Conservation (phyloP, 2,888 invertebrate species). For the Arctia plantaginis region DNA sequence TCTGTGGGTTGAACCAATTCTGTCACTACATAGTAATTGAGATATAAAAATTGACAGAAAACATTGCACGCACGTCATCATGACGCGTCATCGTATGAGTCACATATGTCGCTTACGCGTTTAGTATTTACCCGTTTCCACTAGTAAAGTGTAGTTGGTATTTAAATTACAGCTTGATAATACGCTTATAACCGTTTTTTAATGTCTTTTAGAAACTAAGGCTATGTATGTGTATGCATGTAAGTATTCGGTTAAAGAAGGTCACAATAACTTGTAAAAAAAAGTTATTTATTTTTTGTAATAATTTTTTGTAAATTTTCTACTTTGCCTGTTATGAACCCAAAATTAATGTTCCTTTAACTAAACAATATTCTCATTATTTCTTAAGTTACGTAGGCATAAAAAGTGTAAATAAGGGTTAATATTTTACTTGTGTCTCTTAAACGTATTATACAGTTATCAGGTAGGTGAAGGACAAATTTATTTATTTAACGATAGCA, state of each 20-base stretch:
- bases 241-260: background rate
- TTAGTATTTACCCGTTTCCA: slow-evolving; percentile 21
- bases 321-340: background rate
- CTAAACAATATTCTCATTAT: background rate
- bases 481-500: background rate
- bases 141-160: slow-evolving; percentile 11
- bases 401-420: background rate
- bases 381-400: background rate
- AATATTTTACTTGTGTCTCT: background rate
- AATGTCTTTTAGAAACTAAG: background rate
- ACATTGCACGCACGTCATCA: slow-evolving; percentile 18
- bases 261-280: no score
- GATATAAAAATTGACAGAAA: background rate
- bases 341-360: background rate
- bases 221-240: background rate
- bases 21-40: background rate
- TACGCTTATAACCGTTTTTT: background rate
- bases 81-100: slow-evolving; percentile 34
- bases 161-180: background rate
- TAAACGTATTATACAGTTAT: background rate
- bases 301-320: no score
- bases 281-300: background rate
- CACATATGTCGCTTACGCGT: slow-evolving; percentile 21
- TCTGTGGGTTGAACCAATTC: no score
- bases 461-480: background rate